Evolutionary conservation across 1,140 invertebrate species (phyloP), one percentile per base, ranked within the genome.

Genomic region (Hyposmocoma kahamanoa): DNA sequence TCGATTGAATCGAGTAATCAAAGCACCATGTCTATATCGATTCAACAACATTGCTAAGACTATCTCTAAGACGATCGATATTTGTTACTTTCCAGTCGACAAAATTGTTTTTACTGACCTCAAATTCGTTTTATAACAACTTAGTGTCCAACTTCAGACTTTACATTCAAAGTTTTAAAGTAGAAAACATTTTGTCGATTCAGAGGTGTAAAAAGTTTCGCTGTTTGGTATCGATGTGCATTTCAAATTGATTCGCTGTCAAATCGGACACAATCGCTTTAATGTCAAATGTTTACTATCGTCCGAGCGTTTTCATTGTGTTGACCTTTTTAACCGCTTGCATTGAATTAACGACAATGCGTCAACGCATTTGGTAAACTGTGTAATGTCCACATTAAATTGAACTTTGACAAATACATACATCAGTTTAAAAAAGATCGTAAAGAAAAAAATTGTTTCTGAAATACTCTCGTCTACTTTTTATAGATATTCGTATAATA

Each of bases 1-100:
- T 61, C 62, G 75, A 77, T 78, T 72, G 67, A 84, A 82, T 75
- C 76, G 66, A 72, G 60, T 76, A 82, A 84, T 84, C 81, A 82
- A 77, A 74, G 72, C 74, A 52, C 64, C 77, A 68, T 81, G 80
- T 84, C 74, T 68, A 62, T 76, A 80, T 76, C 74, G 74, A 81
- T 84, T 72, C 74, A 74, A 80, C 74, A 76, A 78, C 77, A 66
- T 62, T 46, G 70, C 65, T 60, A 65, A 18, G 69, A 68, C 72
- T 84, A 82, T 82, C 81, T 80, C 38, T 32, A 52, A 47, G 57
- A 72, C 74, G 68, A 83, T 84, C 75, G 68, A 77, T 81, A 79
- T 82, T 82, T 79, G 71, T 82, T 76, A 77, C 68, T 66, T 72
- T 72, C 60, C 56, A 49, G 57, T 71, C 56, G 49, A 72, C 34